Evolutionary conservation across 2,797 vertebrate genomes (phyloP).

Genomic region (Pseudochirops cupreus): DNA sequence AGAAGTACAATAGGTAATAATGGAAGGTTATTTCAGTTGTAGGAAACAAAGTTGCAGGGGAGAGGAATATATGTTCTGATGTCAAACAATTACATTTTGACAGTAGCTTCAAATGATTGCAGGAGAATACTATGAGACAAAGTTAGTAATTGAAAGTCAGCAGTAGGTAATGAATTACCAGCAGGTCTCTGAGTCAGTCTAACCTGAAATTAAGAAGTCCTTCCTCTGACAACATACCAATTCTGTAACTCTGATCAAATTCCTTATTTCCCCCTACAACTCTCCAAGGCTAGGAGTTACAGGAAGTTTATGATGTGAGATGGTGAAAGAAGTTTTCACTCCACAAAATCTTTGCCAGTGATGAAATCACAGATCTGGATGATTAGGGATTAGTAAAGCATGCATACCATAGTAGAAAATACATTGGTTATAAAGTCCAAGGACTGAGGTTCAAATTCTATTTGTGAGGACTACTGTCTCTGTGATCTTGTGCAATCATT

Average conservation of each 20-base stretch:
- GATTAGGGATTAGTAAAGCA: neutral
- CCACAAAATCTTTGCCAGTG: neutral
- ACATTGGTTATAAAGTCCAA: neutral
- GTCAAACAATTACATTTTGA: neutral
- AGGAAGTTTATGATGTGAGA: neutral
- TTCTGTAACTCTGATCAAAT: neutral
- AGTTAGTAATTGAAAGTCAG: neutral
- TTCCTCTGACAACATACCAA: neutral
- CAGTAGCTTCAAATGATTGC: neutral
- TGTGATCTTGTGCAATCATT: neutral
- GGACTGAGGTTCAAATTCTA: neutral
- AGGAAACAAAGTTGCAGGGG: neutral
- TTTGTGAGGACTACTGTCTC: neutral
- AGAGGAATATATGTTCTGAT: neutral
- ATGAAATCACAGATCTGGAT: neutral
- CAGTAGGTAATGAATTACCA: neutral
- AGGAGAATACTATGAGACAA: neutral
- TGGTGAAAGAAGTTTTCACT: neutral
- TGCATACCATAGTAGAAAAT: neutral
- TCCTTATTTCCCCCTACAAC: neutral
- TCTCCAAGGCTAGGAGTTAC: neutral
- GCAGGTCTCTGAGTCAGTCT: neutral
- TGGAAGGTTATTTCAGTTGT: neutral
- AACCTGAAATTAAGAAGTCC: neutral
- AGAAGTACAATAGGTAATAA: neutral